These are phyloP conservation scores for Crypturellus undulatus DNA, from an alignment of 2,113 vertebrate genomes.

Conservation along the genomic window DNA sequence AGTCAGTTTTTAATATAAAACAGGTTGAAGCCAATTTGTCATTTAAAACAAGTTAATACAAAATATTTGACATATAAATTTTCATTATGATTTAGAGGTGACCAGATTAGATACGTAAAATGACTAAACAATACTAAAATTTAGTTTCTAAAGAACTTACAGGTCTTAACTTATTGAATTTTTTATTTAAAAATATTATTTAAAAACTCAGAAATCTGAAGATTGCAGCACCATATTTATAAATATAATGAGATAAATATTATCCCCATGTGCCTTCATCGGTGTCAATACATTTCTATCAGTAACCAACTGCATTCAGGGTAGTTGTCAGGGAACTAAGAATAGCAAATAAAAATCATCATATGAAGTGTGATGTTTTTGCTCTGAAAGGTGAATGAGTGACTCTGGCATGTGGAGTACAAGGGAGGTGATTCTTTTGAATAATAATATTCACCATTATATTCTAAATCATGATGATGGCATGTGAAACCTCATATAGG, in stretches of 20 bases:
- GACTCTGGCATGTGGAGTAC: constrained; percentile 2
- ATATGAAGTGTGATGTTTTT: not conserved
- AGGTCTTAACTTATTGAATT: not conserved
- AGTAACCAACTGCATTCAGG: constrained; percentile 4
- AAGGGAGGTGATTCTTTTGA: constrained; percentile 3
- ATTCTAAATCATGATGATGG: not conserved
- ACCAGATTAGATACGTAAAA: not conserved
- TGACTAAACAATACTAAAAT: not conserved
- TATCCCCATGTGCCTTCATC: not conserved
- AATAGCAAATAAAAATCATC: constrained; percentile 5
- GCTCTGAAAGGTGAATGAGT: not conserved
- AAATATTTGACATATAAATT: not conserved
- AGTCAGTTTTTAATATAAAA: not conserved
- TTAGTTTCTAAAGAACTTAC: not conserved
- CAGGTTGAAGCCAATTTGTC: not conserved
- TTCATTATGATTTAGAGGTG: not conserved
- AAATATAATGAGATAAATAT: not conserved
- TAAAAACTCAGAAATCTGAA: not conserved
- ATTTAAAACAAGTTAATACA: not conserved
- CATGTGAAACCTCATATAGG: not conserved
- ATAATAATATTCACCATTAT: not conserved
- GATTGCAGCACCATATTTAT: not conserved
- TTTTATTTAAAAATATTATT: not conserved
- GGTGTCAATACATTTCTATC: not conserved
- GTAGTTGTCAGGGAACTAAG: not conserved